These are phyloP conservation scores for Diarsia rubi DNA, from an alignment of 2,888 invertebrate genomes.

Conservation along the genomic window DNA sequence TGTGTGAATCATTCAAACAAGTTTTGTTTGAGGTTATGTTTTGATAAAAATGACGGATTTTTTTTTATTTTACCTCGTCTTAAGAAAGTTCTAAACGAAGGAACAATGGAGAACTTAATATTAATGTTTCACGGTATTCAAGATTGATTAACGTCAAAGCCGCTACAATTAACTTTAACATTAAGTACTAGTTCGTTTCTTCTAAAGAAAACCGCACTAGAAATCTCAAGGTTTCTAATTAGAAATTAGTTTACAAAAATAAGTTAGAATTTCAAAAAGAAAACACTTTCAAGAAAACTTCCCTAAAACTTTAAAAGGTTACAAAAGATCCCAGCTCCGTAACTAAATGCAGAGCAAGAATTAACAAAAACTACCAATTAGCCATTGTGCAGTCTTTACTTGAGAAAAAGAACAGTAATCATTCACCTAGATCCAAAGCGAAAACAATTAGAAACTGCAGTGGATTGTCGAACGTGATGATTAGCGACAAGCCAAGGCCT, in stretches of 20 bases:
- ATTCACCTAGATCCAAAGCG: conserved; percentile 67
- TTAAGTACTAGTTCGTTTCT: conserved; percentile 13
- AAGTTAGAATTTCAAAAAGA: neutral
- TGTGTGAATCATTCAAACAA: conserved; percentile 73
- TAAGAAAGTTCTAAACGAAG: neutral
- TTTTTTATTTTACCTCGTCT: conserved; percentile 5
- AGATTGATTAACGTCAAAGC: conserved; percentile 12
- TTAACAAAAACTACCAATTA: conserved; percentile 41
- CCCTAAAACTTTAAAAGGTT: neutral
- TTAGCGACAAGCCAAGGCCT: conserved; percentile 78
- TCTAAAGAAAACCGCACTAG: neutral
- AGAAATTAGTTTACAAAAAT: conserved; percentile 9
- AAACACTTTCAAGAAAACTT: neutral
- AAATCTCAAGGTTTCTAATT: neutral
- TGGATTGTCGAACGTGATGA: conserved; percentile 76
- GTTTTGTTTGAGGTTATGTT: conserved; percentile 74
- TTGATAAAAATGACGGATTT: conserved; percentile 46
- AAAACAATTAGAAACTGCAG: conserved; percentile 76
- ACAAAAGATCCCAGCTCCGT: neutral
- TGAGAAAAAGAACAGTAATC: conserved; percentile 57
- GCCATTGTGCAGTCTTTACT: conserved; percentile 46
- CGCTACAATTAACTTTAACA: conserved; percentile 17
- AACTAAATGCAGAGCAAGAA: conserved; percentile 5
- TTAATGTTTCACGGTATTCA: neutral
- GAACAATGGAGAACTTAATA: neutral